Base-by-base conservation (phyloP, 2,113 vertebrate species). In the Paedocypris sp. region DNA sequence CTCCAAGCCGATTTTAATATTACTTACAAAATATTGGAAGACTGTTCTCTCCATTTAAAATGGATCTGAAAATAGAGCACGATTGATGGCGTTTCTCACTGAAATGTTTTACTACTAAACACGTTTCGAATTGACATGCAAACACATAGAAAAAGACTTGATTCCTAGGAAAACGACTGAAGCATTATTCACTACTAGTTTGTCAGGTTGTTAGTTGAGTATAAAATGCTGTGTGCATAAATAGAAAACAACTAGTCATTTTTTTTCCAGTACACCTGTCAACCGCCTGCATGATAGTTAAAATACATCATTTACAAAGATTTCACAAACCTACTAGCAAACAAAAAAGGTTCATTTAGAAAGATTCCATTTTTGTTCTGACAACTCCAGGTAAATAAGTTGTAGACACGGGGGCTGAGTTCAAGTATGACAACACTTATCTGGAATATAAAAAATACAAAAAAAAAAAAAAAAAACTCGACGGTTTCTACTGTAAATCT, bases 271-370 rank as follows among this genome's bases (percentile, higher is more conserved):
- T 11, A 2, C 13, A 1, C 7, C 42, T 11, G 10, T 7, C 23
- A 35, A 71, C 20, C n/a, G n/a, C 57, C 67, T 2, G 26, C 4
- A 31, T 42, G 38, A 61, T 64, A 61, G 39, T 46, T 15, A 26
- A 60, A 70, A 62, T 61, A 66, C 66, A 76, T 63, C 69, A 80
- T 74, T 70, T 80, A 82, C 71, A 76, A 70, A 76, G 12, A 66
- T 22, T 15, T n/a, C 28, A 70, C 42, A 39, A 26, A 42, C 20
- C 22, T 19, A 41, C n/a, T 33, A 11, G 13, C 62, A 51, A 13
- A 32, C 5, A 22, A 43, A 42, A 50, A 33, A 2, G 9, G 45
- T 50, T 22, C 46, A 20, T 50, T 63, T 42, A 16, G n/a, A n/a
- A n/a, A n/a, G n/a, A 52, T 48, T 64, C 54, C 31, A 72, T 64